Base-by-base conservation (phyloP, 2,113 vertebrate species). In the Amphiprion percula region DNA sequence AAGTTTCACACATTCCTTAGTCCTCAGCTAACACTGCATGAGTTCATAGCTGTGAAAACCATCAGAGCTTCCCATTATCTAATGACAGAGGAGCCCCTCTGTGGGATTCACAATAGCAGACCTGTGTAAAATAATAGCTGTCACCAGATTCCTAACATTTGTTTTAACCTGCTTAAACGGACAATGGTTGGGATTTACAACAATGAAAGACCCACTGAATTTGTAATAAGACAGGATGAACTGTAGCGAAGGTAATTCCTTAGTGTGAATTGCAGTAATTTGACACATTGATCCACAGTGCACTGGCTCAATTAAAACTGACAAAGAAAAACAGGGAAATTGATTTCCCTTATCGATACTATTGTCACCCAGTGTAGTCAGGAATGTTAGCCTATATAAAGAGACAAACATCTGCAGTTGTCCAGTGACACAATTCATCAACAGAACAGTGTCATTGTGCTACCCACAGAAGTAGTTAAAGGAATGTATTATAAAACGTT, bases 1-100 rank as follows among this genome's bases (percentile, higher is more conserved):
- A 50, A 52, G 83, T 79, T 83, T 87, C 79, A 91, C 82, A 83
- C 83, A 83, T 86, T 89, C 85, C 88, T 39, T 7, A 52, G 58
- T 47, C 30, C 30, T 71, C 47, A 21, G 73, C 52, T 56, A 81
- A 88, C 83, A 65, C 78, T 54, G 69, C 74, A 56, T n/a, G 74
- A 56, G 63, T 76, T 79, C 78, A 68, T 26, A 68, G 82, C 81
- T 70, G 85, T 74, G 78, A 79, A 85, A 82, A 77, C 73, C 77
- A 46, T 70, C 80, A 77, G 68, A 33, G 72, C 56, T 50, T 39
- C 74, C 70, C 78, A 82, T 83, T 77, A 85, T 83, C 63, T 67
- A 46, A 5, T 11, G 6, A 82, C 69, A 86, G 46, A 68, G 60
- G 62, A 77, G 10, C 74, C 61, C 65, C 60, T 74, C 69, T 78